Conservation (phyloP, 1,140 invertebrate species). For the Drosophila ironensis region DNA sequence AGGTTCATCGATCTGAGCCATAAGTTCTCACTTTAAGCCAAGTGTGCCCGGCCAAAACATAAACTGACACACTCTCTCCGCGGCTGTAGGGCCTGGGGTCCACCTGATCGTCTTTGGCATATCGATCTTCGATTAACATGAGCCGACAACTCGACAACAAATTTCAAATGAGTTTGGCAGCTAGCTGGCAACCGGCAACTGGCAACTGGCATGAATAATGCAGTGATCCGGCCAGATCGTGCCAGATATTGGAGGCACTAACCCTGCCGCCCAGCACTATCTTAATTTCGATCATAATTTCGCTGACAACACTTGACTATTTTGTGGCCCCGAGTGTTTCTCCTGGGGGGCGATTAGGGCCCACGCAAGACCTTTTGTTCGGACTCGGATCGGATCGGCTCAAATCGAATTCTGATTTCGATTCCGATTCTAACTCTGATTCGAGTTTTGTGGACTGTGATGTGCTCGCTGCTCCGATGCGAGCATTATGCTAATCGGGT, state of each 20-base stretch:
- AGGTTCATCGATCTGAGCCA: conserved; percentile 35
- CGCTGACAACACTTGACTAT: conserved; percentile 65
- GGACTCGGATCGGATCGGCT: conserved; percentile 24
- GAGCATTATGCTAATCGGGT: conserved; percentile 69
- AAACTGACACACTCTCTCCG: conserved; percentile 46
- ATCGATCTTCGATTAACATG: conserved; percentile 49
- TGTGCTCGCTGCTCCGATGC: conserved; percentile 34
- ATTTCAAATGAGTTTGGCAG: conserved; percentile 12
- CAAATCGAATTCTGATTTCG: too few species aligned
- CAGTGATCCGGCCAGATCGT: conserved; percentile 56
- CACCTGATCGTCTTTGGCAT: conserved; percentile 22
- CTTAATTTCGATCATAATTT: conserved; percentile 80
- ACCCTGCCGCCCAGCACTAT: conserved; percentile 38
- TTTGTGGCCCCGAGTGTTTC: not conserved
- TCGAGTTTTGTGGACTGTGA: conserved; percentile 21
- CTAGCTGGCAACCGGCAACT: not conserved
- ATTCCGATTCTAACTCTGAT: not conserved
- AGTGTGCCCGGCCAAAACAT: conserved; percentile 15
- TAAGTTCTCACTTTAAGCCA: conserved; percentile 28
- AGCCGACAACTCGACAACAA: conserved; percentile 48
- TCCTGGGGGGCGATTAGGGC: conserved; percentile 57
- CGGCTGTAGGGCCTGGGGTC: not conserved
- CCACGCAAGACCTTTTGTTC: conserved; percentile 56
- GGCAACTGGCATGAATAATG: conserved; percentile 58
- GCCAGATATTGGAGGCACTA: conserved; percentile 36